Evolutionary conservation across 2,888 invertebrate species (phyloP), one percentile per base, ranked within the genome.

Genomic region (Ptilodon capucinus): DNA sequence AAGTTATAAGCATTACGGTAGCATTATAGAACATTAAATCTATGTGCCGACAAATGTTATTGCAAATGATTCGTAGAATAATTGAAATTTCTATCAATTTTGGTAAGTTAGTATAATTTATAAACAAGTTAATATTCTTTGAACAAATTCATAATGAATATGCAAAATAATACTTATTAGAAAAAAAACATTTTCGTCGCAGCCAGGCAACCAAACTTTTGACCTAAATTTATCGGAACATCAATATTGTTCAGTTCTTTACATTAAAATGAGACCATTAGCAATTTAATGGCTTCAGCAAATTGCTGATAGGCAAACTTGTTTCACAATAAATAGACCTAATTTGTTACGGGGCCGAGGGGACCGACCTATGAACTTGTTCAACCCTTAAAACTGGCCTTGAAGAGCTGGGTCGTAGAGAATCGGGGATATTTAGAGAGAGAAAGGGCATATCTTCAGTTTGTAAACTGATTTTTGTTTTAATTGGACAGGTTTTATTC

Each of bases 261-360:
- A 66, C 64, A 65, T 60, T 58, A 51, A 68, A 76, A 70, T 64
- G 58, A 64, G 61, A 60, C 79, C 75, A 77, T 81, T 84, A 84
- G 71, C 72, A 69, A 41, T 62, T 64, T 80, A 82, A 84, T 78
- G 73, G 76, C 71, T 78, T 71, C 61, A 69, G 74, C 75, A 82
- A 86, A 84, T 84, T 81, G 78, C 78, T 81, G 79, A 84, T 84
- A 81, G 76, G 65, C 78, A 78, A 85, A 86, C 80, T 86, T 83
- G 71, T 64, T 64, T 64, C 48, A 68, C 76, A 81, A 84, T 81
- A 81, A 84, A 86, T 85, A 78, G 80, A 59, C 64, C 70, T 72
- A 76, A 85, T 86, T 84, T 81, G 84, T 86, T 77, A 80, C 64
- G 68, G 65, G 54, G 48, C 44, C 56, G 48, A 57, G 57, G 51